These are phyloP conservation scores for Scaptomyza graminum DNA, from an alignment of 1,140 invertebrate species.

Conservation along the genomic window DNA sequence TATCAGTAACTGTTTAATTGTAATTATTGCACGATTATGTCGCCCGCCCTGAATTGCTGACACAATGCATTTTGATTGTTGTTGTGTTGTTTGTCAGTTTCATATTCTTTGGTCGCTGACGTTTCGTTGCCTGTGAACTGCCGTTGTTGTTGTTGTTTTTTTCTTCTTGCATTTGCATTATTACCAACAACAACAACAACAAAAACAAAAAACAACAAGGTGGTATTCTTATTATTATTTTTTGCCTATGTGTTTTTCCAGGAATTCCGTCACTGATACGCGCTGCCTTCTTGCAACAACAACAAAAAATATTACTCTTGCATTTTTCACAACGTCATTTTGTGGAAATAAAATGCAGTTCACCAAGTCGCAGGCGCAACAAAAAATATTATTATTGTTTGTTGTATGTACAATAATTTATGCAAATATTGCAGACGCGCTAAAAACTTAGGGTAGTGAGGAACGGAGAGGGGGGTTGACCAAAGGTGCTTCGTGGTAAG, in stretches of 20 bases:
- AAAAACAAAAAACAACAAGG: not conserved
- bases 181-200: slow-evolving; percentile 7
- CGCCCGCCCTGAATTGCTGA: slow-evolving; percentile 46
- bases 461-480: not conserved
- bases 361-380: not conserved
- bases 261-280: slow-evolving; percentile 78
- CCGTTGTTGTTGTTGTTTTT: slow-evolving; percentile 13
- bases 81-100: slow-evolving; percentile 26
- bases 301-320: slow-evolving; percentile 60
- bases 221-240: slow-evolving; percentile 18
- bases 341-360: slow-evolving; percentile 67
- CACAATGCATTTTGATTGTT: slow-evolving; percentile 5
- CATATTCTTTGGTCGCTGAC: slow-evolving; percentile 46
- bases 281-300: slow-evolving; percentile 33
- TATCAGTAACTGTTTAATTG: slow-evolving; percentile 16
- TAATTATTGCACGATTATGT: slow-evolving; percentile 15
- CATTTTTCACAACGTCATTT: slow-evolving; percentile 81
- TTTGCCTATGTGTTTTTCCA: slow-evolving; percentile 78
- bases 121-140: slow-evolving; percentile 14
- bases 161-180: slow-evolving; percentile 21
- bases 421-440: slow-evolving; percentile 79
- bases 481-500: not conserved
- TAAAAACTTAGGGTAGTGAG: slow-evolving; percentile 32
- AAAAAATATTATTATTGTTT: slow-evolving; percentile 59
- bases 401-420: slow-evolving; percentile 78